A percentile compares a stretch with the other conserved stretches of the same genome.
phyloP scores from a whole-genome alignment of 1,140 invertebrate genomes.

The Liolophura sinensis region DNA sequence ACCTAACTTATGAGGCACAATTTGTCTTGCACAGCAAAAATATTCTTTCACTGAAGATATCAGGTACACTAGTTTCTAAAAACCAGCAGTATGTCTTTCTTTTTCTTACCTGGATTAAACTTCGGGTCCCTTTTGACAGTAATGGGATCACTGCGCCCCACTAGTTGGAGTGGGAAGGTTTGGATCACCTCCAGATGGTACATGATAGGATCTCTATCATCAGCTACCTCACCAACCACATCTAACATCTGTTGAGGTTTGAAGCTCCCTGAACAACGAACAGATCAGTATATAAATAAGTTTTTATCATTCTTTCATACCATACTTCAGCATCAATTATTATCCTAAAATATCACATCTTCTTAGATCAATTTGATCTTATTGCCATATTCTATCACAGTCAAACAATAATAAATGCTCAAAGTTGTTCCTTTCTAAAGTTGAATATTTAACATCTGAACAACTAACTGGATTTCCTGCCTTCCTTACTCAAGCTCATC shows the following conservation, averaged over 20 bases:
- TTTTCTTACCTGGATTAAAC: conserved; percentile 46
- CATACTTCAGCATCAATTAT: too few species aligned
- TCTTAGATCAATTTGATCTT: too few species aligned
- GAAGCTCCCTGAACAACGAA: conserved; percentile 41
- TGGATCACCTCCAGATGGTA: conserved; percentile 46
- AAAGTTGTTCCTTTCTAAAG: too few species aligned
- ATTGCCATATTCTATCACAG: too few species aligned
- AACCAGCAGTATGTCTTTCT: neutral
- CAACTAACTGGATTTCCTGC: too few species aligned
- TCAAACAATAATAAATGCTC: too few species aligned
- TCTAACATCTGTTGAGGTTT: conserved; percentile 48
- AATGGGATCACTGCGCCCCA: conserved; percentile 44
- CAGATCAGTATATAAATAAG: neutral
- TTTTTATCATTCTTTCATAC: neutral
- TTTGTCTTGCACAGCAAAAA: too few species aligned
- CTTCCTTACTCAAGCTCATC: too few species aligned
- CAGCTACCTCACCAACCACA: conserved; percentile 51
- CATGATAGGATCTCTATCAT: conserved; percentile 42
- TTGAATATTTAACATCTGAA: too few species aligned
- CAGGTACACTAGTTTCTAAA: neutral
- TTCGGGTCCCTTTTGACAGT: conserved; percentile 41
- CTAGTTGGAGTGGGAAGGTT: conserved; percentile 37
- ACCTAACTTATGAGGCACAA: too few species aligned
- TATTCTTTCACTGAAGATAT: too few species aligned
- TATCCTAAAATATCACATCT: too few species aligned